Percentiles rank a stretch among this genome's conserved stretches.
These are phyloP conservation scores for Spizaetus ornatus DNA, from an alignment of 2,113 vertebrate genomes.

Conservation along the genomic window DNA sequence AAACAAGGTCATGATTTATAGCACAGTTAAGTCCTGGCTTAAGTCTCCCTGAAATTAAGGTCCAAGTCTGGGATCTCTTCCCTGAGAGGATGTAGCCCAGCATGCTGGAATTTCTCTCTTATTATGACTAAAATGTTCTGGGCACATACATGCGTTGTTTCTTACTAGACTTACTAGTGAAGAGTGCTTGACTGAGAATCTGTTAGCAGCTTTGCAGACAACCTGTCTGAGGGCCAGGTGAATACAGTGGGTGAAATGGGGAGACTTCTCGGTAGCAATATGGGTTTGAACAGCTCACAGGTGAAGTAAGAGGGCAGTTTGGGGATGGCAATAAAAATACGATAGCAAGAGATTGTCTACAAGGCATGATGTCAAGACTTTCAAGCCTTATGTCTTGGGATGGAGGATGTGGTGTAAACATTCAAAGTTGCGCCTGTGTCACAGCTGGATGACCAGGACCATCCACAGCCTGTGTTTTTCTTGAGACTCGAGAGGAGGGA, in stretches of 20 bases:
- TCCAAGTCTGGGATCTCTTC: not conserved
- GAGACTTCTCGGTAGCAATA: not conserved
- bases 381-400: not conserved
- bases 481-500: not conserved
- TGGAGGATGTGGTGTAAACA: not conserved
- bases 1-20: not conserved
- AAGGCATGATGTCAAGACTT: not conserved
- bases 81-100: not conserved
- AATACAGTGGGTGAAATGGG: not conserved
- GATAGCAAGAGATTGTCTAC: not conserved
- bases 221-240: not conserved
- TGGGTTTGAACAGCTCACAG: not conserved
- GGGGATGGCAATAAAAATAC: not conserved
- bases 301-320: not conserved
- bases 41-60: not conserved
- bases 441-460: not conserved
- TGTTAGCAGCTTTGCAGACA: not conserved
- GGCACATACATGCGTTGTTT: fast-evolving
- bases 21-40: not conserved
- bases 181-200: not conserved
- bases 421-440: not conserved
- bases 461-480: not conserved
- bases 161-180: not conserved
- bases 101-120: not conserved
- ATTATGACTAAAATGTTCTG: not conserved